Conservation (phyloP, 2,888 invertebrate genomes). For the Cryptocephalus primarius region DNA sequence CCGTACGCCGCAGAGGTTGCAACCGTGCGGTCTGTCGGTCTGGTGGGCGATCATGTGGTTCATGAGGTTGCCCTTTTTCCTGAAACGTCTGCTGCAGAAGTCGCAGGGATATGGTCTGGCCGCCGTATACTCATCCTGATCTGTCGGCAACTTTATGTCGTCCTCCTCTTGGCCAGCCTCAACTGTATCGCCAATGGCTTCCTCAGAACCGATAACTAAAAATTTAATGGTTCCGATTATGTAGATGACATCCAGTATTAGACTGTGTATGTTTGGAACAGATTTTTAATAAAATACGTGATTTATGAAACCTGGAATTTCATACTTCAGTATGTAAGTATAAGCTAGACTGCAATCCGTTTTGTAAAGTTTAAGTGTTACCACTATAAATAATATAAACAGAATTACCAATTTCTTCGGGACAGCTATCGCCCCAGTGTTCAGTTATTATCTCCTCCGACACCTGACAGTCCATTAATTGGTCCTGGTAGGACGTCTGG, state of each 20-base stretch:
- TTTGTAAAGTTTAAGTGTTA: too few relatives aligned
- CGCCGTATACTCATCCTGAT: constrained; percentile 67
- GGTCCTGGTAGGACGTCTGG: constrained; percentile 31
- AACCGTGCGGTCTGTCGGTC: constrained; percentile 70
- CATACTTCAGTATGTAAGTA: too few relatives aligned
- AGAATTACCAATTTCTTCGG: constrained; percentile 36
- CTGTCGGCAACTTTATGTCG: constrained; percentile 67
- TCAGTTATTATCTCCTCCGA: constrained; percentile 75
- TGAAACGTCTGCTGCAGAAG: constrained; percentile 73
- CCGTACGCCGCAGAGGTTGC: constrained; percentile 68
- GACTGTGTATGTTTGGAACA: too few relatives aligned
- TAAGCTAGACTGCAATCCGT: too few relatives aligned
- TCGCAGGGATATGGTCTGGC: constrained; percentile 77
- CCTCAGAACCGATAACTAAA: constrained; percentile 43
- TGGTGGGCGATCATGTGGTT: constrained; percentile 83
- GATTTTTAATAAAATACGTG: too few relatives aligned
- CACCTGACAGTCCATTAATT: constrained; percentile 45
- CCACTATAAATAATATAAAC: too few relatives aligned
- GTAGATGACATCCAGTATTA: not conserved
- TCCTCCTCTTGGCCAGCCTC: constrained; percentile 49
- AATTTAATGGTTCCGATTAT: constrained; percentile 23
- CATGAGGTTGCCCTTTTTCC: constrained; percentile 73
- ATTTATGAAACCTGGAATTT: too few relatives aligned
- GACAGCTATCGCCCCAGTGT: constrained; percentile 65
- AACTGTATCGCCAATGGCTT: constrained; percentile 43